Evolutionary conservation across 2,888 invertebrate genomes (phyloP).

Genomic region (Ormyrus rosae): DNA sequence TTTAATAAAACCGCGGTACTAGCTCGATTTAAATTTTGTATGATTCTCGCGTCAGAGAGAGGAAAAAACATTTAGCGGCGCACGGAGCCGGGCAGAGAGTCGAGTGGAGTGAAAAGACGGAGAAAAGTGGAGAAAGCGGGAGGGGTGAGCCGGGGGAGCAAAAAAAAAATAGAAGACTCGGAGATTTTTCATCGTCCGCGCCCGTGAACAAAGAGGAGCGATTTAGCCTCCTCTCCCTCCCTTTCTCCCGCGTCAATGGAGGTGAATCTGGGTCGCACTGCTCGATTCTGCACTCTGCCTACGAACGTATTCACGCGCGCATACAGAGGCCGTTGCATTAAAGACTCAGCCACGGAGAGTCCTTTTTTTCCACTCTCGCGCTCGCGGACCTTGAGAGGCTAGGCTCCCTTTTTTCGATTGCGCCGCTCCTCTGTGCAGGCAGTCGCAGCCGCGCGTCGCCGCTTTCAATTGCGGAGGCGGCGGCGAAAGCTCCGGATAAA

Average conservation of each 20-base stretch:
- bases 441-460: background rate
- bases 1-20: too few relatives aligned
- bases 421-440: background rate
- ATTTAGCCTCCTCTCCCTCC: slow-evolving; percentile 18
- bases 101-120: background rate
- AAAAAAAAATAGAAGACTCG: slow-evolving; percentile 7
- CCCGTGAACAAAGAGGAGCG: slow-evolving; percentile 17
- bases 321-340: background rate
- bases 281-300: slow-evolving; percentile 21
- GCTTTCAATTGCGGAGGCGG: too few relatives aligned
- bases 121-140: background rate
- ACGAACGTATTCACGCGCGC: background rate
- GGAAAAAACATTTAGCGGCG: background rate
- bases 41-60: too few relatives aligned
- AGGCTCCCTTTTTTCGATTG: slow-evolving; percentile 27
- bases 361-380: slow-evolving; percentile 16
- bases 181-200: slow-evolving; percentile 29
- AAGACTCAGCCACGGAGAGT: slow-evolving; percentile 3
- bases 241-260: slow-evolving; percentile 30
- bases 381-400: slow-evolving; percentile 33
- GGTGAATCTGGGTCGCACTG: slow-evolving; percentile 51
- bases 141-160: background rate
- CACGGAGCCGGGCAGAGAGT: background rate
- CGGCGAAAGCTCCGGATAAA: background rate
- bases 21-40: too few relatives aligned